Base-by-base conservation (phyloP, 1,140 invertebrate species). In the Psix sp. region DNA sequence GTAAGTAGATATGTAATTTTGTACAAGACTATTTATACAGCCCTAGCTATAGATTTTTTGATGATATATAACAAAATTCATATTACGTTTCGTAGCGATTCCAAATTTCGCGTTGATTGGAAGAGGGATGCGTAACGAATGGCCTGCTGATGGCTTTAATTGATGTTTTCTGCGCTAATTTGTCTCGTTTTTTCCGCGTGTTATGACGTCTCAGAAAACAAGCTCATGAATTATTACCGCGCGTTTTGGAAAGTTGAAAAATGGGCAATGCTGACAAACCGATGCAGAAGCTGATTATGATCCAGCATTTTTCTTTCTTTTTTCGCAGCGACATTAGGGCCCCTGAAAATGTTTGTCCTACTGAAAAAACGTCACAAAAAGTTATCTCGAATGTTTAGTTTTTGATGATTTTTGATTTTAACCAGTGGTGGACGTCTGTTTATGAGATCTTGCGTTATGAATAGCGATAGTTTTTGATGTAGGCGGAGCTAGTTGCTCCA, bases 341-440 rank as follows among this genome's bases (percentile, higher is more conserved):
- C 7, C 7, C 1, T 29, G 26, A 29, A 29, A 29, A 29, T 10
- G 26, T 29, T 2, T n/a, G n/a, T n/a, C n/a, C n/a, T n/a, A n/a
- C 7, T 33, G 45, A 15, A 16, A 39, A 39, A 39, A 31, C 13
- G 16, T 1, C 4, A 29, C 20, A 36, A 36, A 35, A 36, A 36
- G 26, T 56, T 43, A 29, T 42, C 38, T 56, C 39, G 9, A 60
- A 24, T 60, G 18, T 49, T 62, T 49, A 45, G 33, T 62, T 62
- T 59, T 62, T 40, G 26, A 51, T 21, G 46, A 63, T 51, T 42
- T n/a, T 51, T 52, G 46, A 51, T 51, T 52, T 26, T 43, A 26
- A 7, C 46, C 59, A 51, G 59, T 63, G 43, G 38, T 36, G 26
- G 4, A 46, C 31, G 49, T 65, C 49, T 46, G 60, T 65, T 54